These are phyloP conservation scores for Rhipidura dahli DNA, from an alignment of 2,113 vertebrate species.

Conservation along the genomic window DNA sequence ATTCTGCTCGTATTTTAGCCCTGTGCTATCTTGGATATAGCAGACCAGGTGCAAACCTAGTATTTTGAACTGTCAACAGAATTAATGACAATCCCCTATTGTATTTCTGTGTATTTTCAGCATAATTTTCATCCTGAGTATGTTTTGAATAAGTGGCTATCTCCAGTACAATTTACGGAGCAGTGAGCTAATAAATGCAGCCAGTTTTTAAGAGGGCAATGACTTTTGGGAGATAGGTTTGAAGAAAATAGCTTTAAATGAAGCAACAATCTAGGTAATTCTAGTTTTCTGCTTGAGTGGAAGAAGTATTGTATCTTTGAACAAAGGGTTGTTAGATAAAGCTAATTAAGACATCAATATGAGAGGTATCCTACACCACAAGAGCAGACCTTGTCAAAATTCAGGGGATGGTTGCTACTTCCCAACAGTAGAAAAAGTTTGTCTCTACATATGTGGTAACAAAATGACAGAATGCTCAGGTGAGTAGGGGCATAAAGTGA, in stretches of 20 bases:
- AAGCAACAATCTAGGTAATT: background rate
- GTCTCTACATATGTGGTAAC: background rate
- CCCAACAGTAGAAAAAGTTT: background rate
- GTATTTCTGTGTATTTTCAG: background rate
- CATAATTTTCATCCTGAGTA: background rate
- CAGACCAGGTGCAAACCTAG: background rate
- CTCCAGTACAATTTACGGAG: background rate
- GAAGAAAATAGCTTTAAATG: background rate
- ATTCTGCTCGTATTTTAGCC: background rate
- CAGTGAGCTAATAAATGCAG: background rate
- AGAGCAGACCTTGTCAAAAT: background rate
- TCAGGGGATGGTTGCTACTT: background rate
- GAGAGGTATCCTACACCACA: background rate
- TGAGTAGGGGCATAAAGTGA: background rate
- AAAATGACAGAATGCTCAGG: rapidly evolving
- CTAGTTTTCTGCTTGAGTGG: background rate
- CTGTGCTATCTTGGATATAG: background rate
- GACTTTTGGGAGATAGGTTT: background rate
- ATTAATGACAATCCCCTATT: background rate
- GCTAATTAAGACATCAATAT: background rate
- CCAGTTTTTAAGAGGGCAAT: background rate
- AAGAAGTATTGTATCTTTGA: background rate
- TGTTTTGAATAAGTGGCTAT: background rate
- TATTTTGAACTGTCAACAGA: background rate
- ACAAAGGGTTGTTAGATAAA: background rate